A percentile compares a stretch with the other conserved stretches of the same genome.
phyloP scores from a whole-genome alignment of 2,888 invertebrate genomes.

The Mesorhabditis sp. region DNA sequence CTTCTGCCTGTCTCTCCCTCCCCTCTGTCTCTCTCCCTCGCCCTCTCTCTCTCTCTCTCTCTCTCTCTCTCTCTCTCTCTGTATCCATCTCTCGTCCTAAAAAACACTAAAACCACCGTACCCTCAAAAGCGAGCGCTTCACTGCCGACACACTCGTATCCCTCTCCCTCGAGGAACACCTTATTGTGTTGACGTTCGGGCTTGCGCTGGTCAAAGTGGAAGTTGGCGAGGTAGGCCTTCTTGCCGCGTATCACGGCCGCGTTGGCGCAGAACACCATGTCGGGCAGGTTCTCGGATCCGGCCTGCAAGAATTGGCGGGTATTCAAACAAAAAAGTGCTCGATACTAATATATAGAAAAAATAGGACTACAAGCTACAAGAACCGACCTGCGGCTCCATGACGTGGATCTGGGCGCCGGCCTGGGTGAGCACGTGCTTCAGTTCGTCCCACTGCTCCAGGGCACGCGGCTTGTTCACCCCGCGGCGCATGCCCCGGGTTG shows the following conservation, averaged over 20 bases:
- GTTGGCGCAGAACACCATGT: constrained; percentile 56
- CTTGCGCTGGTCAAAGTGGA: constrained; percentile 30
- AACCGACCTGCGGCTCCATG: constrained; percentile 46
- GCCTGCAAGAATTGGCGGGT: constrained; percentile 24
- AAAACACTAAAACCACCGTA: constrained; percentile 10
- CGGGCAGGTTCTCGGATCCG: constrained; percentile 50
- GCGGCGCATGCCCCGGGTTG: constrained; percentile 49
- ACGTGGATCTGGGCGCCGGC: constrained; percentile 50
- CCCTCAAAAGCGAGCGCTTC: constrained; percentile 54
- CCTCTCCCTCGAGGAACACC: constrained; percentile 42
- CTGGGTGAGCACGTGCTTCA: constrained; percentile 46
- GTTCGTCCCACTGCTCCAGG: constrained; percentile 45
- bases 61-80: no score
- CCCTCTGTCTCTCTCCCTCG: no score
- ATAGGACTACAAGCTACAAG: not conserved
- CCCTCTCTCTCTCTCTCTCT: no score
- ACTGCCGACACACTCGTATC: constrained; percentile 45
- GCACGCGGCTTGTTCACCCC: constrained; percentile 38
- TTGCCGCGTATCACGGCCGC: constrained; percentile 53
- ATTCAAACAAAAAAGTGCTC: not conserved
- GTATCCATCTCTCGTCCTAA: no score
- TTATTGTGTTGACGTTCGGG: constrained; percentile 31
- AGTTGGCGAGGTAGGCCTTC: constrained; percentile 53
- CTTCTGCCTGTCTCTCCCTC: no score
- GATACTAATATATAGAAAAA: not conserved